Base-by-base conservation (phyloP, 1,140 invertebrate genomes). In the Drosophila quadrilineata region DNA sequence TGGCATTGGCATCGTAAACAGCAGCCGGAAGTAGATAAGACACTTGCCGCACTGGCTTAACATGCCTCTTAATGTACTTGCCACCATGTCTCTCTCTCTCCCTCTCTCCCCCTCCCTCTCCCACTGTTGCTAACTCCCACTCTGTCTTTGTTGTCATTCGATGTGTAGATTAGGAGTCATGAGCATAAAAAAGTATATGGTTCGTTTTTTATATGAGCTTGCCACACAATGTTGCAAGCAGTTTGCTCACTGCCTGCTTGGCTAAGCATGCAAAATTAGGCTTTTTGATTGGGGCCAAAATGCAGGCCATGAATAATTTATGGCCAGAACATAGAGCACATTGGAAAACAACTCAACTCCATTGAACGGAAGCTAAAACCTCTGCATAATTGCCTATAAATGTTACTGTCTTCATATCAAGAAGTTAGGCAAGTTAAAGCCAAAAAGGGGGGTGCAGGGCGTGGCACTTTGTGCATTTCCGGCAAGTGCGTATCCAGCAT, bases 221-320 rank as follows among this genome's bases (percentile, higher is more conserved):
- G n/a, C 52, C 24, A 36, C 28, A 84, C 77, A 82, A 73, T 82
- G 76, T 82, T 82, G 64, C 63, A 76, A n/a, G 6, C 36, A 72
- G 68, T 70, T 64, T 45, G 12, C 24, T 29, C 10, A 26, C 53
- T 52, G 59, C 58, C 50, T 75, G 63, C 9, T 57, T 43, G 56
- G 31, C 70, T 68, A 77, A 84, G 76, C 76, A 70, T 70, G 73
- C 35, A 43, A 74, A 82, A 82, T 82, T 82, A 82, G 77, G 73
- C 73, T 43, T 59, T n/a, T 54, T 71, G 73, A 76, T 76, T 75
- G 73, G 52, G n/a, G 38, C 60, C 33, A 59, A 79, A 82, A 60
- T 72, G 72, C 64, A 84, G 77, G n/a, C 77, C 29, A 82, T 84
- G 77, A 82, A 82, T 82, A 71, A 82, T 82, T 82, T 82, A 82